A percentile compares a stretch with the other conserved stretches of the same genome.
These are phyloP conservation scores for Dicycla oo DNA, from an alignment of 2,888 invertebrate species.

Conservation along the genomic window DNA sequence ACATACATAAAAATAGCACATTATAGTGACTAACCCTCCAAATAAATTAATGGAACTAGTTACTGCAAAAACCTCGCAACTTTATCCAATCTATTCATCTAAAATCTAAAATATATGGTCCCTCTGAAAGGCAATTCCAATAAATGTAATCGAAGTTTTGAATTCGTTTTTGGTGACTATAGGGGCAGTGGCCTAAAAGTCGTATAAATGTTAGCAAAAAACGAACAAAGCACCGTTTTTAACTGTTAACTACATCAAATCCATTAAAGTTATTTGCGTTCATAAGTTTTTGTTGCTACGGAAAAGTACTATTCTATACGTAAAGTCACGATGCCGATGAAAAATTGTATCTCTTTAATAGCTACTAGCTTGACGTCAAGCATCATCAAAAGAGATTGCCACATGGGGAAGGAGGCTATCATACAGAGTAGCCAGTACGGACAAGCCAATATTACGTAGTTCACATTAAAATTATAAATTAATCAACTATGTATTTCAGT, in stretches of 20 bases:
- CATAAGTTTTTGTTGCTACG: slow-evolving; percentile 25
- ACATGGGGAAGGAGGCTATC: not conserved
- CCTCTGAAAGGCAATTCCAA: slow-evolving; percentile 15
- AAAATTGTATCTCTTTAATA: not conserved
- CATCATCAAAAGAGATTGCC: not conserved
- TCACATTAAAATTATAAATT: slow-evolving; percentile 3
- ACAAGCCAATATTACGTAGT: not conserved
- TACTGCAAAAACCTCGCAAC: slow-evolving; percentile 16
- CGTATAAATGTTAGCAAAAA: slow-evolving; percentile 50
- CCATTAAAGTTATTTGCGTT: slow-evolving; percentile 26
- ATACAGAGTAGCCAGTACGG: not conserved
- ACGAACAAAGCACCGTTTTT: slow-evolving; percentile 50
- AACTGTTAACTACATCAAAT: slow-evolving; percentile 51
- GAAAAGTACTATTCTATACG: slow-evolving; percentile 10
- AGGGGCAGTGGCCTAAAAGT: slow-evolving; percentile 60
- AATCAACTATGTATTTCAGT: not conserved
- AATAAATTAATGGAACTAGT: not conserved
- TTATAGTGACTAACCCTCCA: not conserved
- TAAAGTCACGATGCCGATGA: not conserved
- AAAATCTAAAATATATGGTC: slow-evolving; percentile 5
- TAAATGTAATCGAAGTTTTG: slow-evolving; percentile 15
- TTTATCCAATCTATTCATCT: slow-evolving; percentile 3
- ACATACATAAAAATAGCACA: not conserved
- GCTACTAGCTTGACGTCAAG: not conserved
- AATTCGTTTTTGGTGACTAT: slow-evolving; percentile 36